Evolutionary conservation across 1,140 invertebrate genomes (phyloP).

Genomic region (Lepidotrigona ventralis): DNA sequence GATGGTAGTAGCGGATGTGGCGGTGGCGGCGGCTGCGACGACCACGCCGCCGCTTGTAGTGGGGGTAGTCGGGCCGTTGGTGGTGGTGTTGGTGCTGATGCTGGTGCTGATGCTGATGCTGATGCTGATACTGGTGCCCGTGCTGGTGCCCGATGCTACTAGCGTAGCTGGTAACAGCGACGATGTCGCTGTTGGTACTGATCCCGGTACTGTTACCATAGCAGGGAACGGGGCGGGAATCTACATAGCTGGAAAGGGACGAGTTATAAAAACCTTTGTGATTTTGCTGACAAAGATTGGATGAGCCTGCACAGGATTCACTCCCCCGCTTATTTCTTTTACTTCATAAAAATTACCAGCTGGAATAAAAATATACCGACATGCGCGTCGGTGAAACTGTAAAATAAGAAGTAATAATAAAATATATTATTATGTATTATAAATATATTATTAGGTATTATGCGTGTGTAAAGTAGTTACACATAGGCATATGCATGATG

Average conservation of each 20-base stretch:
- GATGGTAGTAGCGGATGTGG: neutral
- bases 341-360: neutral
- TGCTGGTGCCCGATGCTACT: no score
- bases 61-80: neutral
- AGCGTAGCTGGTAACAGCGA: neutral
- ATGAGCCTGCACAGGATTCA: neutral
- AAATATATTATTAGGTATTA: no score
- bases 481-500: no score
- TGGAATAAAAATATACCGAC: no score
- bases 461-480: no score
- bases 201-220: neutral
- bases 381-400: neutral
- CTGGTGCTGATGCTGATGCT: neutral
- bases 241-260: neutral
- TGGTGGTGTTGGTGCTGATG: neutral
- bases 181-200: neutral
- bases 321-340: neutral
- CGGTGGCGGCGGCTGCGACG: neutral
- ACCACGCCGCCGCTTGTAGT: neutral
- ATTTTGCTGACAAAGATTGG: constrained; percentile 27
- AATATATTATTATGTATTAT: no score
- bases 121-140: no score
- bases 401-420: neutral
- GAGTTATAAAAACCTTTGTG: constrained; percentile 34
- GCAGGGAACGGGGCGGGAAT: neutral